A percentile compares a stretch with the other conserved stretches of the same genome.
Conservation (phyloP, 2,113 vertebrate genomes). For the Salvator merianae region DNA sequence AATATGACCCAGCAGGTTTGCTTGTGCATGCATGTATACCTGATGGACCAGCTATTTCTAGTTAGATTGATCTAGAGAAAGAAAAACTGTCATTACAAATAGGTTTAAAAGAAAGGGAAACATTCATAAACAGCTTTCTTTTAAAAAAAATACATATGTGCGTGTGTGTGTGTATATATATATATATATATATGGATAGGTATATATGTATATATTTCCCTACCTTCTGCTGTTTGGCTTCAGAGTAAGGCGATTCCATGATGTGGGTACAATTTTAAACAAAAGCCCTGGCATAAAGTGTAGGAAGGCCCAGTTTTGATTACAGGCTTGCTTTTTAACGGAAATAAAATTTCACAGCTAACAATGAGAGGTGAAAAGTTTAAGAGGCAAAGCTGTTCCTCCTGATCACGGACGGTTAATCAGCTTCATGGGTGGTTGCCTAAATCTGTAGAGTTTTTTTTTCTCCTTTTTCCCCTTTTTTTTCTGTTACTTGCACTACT, state of each 20-base stretch:
- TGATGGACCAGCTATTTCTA: neutral
- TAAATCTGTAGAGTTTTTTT: conserved; percentile 87
- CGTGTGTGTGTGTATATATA: neutral
- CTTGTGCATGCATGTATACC: conserved; percentile 5
- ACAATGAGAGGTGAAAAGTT: conserved; percentile 99
- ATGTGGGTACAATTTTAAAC: conserved; percentile 75
- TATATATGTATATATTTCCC: conserved; percentile 9
- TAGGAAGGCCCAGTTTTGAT: conserved; percentile 83
- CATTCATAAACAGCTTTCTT: neutral
- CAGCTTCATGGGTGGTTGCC: conserved; percentile 99
- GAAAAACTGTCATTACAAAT: conserved; percentile 43
- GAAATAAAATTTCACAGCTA: conserved; percentile 89
- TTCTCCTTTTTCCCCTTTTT: conserved; percentile 36
- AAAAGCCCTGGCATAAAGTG: conserved; percentile 80
- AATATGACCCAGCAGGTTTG: conserved; percentile 48
- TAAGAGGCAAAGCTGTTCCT: conserved; percentile 99
- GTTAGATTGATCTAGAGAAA: too few species aligned
- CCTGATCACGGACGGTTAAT: conserved; percentile 99
- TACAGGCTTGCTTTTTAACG: conserved; percentile 86
- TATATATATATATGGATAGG: too few species aligned
- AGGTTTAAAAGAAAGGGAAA: neutral
- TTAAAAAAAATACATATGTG: neutral
- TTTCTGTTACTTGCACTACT: conserved; percentile 80
- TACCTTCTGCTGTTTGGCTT: conserved; percentile 72
- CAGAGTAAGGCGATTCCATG: conserved; percentile 66